These are phyloP conservation scores for Sarcoramphus papa DNA, from an alignment of 2,797 vertebrate genomes.

Conservation along the genomic window DNA sequence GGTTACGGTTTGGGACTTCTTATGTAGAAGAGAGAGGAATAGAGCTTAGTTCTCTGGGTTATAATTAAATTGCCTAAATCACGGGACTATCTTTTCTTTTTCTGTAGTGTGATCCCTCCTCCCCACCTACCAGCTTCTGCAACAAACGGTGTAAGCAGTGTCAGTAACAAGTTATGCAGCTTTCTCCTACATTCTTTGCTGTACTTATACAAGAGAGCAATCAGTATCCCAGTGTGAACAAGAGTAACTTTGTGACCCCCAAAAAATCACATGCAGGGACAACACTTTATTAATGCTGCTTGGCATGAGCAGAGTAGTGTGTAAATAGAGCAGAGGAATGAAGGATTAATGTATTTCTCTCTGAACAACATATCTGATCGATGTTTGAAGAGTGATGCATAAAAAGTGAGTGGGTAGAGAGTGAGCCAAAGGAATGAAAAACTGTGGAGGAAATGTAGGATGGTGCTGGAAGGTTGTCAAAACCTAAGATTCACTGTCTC, in stretches of 20 bases:
- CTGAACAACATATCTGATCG: background rate
- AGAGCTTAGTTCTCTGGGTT: background rate
- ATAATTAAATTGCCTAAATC: slow-evolving; percentile 21
- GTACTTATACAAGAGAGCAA: background rate
- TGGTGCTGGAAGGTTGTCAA: slow-evolving; percentile 55
- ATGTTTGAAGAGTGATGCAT: slow-evolving; percentile 22
- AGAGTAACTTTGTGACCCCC: background rate
- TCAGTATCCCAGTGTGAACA: background rate
- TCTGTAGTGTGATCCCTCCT: slow-evolving; percentile 4
- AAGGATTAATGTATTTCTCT: background rate
- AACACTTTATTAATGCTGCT: background rate
- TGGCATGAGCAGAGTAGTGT: background rate
- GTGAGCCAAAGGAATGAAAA: slow-evolving; percentile 50
- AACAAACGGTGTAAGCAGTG: background rate
- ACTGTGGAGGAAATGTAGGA: slow-evolving; percentile 43
- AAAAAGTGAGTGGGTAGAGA: slow-evolving; percentile 46
- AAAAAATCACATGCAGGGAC: background rate
- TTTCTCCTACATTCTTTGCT: background rate
- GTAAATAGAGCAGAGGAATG: background rate
- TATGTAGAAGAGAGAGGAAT: background rate
- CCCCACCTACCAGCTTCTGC: slow-evolving; percentile 34
- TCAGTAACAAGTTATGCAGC: background rate
- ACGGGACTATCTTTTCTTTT: background rate
- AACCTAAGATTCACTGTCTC: slow-evolving; percentile 18
- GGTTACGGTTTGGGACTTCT: background rate